Percentiles rank a stretch among this genome's conserved stretches.
phyloP scores from a whole-genome alignment of 2,888 invertebrate species.

The Platynereis dumerilii region DNA sequence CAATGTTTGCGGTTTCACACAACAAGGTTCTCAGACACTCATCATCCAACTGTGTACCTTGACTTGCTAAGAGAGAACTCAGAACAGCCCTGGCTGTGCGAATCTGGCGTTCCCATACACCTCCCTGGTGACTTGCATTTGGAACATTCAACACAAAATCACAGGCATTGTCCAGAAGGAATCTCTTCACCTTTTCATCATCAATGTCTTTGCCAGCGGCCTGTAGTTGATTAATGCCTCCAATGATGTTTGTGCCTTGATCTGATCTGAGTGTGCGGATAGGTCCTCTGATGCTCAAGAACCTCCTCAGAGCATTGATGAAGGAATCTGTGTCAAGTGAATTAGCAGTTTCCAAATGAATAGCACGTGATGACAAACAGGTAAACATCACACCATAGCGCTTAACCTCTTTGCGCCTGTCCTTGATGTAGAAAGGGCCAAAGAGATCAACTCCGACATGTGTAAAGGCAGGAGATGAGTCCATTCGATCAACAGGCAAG shows the following conservation, averaged over 20 bases:
- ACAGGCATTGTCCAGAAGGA: conserved; percentile 12
- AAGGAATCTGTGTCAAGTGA: conserved; percentile 14
- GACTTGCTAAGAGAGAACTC: too few species aligned
- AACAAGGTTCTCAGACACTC: too few species aligned
- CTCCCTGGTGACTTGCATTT: too few species aligned
- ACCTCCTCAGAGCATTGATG: conserved; percentile 10
- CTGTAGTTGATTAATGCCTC: conserved; percentile 19
- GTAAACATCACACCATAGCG: conserved; percentile 41
- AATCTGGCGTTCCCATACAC: too few species aligned
- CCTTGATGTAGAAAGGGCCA: conserved; percentile 41
- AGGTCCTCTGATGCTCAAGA: background rate
- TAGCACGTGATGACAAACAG: conserved; percentile 10
- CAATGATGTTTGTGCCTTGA: conserved; percentile 22
- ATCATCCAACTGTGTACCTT: too few species aligned
- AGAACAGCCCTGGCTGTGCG: too few species aligned
- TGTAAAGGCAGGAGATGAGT: conserved; percentile 39
- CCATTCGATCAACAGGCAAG: conserved; percentile 38
- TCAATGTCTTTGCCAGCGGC: conserved; percentile 13
- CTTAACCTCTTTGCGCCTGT: conserved; percentile 41
- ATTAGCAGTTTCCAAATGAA: conserved; percentile 13
- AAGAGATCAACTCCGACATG: conserved; percentile 43
- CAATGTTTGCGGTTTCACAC: too few species aligned
- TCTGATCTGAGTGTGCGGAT: conserved; percentile 8
- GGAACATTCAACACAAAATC: too few species aligned
- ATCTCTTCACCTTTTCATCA: conserved; percentile 5